Evolutionary conservation across 2,113 vertebrate species (phyloP), one percentile per base, ranked within the genome.

Genomic region (Ochotona curzoniae): DNA sequence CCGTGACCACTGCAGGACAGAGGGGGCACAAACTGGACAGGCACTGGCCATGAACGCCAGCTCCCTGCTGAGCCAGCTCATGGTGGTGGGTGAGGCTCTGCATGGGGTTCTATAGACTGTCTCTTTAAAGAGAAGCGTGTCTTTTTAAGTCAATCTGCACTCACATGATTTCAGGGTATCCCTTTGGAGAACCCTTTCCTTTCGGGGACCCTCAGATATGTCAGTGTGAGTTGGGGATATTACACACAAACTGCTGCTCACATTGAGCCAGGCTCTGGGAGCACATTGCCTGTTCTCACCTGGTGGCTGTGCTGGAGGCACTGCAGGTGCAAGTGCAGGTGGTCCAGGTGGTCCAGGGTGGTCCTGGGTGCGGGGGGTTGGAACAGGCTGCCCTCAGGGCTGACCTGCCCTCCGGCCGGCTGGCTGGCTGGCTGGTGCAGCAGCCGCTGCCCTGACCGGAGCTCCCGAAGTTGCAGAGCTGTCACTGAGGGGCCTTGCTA

Each of bases 141-240:
- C 32, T 74, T 26, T 51, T 67, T 64, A n/a, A 57, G 54, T 13
- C 35, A 21, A 70, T 14, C 54, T 75, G 18, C 4, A 75, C 61
- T 25, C 75, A 20, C 15, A 10, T 83, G 80, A 63, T 28, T 61
- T 93, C 83, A 93, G 69, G 23, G 75, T 70, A 89, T 91, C 67
- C 61, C 54, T 67, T 75, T 57, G 54, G 54, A 54, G 60, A 70
- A 86, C 1, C 7, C 35, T 85, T 71, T 79, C 30, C 83, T 88
- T 71, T 76, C 25, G 57, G 54, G 61, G 70, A 30, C 9, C 38
- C 15, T 3, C 21, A 54, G 90, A 83, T n/a, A 75, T 44, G 81
- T 35, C 71, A 30, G 54, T 1, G 60, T 47, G 75, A 83, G 47
- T 74, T 70, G 35, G 63, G 63, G 30, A 61, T 44, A 44, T 11